A percentile compares a stretch with the other conserved stretches of the same genome.
phyloP scores from a whole-genome alignment of 2,888 invertebrate species.

The Gastrophysa polygoni region DNA sequence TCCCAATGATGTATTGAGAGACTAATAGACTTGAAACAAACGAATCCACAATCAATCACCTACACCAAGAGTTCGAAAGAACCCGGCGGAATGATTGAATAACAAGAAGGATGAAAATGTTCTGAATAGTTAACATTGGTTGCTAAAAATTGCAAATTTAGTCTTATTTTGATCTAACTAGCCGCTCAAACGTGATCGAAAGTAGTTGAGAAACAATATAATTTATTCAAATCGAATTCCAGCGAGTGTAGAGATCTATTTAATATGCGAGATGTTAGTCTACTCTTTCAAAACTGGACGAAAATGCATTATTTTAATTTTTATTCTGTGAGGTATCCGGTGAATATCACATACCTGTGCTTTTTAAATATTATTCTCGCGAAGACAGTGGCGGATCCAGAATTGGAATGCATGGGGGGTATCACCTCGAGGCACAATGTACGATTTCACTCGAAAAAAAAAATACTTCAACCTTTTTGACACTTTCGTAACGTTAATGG shows the following conservation, averaged over 20 bases:
- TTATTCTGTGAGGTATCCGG: neutral
- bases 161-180: slow-evolving; percentile 7
- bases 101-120: neutral
- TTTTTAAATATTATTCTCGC: no score
- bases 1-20: no score
- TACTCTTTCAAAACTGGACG: neutral
- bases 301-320: neutral
- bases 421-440: no score
- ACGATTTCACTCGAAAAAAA: no score
- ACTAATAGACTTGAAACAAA: no score
- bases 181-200: slow-evolving; percentile 17
- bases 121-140: neutral
- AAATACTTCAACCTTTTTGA: no score
- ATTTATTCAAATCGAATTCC: slow-evolving; percentile 14
- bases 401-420: no score
- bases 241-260: neutral
- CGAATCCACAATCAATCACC: no score
- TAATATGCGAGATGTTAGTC: slow-evolving; percentile 3
- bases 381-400: no score
- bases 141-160: slow-evolving; percentile 8
- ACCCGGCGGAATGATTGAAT: neutral
- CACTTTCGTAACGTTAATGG: no score
- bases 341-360: no score
- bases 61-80: no score
- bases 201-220: slow-evolving; percentile 15